Evolutionary conservation across 2,797 vertebrate genomes (phyloP), one percentile per base, ranked within the genome.

Genomic region (Cynodonichthys magdalenae): DNA sequence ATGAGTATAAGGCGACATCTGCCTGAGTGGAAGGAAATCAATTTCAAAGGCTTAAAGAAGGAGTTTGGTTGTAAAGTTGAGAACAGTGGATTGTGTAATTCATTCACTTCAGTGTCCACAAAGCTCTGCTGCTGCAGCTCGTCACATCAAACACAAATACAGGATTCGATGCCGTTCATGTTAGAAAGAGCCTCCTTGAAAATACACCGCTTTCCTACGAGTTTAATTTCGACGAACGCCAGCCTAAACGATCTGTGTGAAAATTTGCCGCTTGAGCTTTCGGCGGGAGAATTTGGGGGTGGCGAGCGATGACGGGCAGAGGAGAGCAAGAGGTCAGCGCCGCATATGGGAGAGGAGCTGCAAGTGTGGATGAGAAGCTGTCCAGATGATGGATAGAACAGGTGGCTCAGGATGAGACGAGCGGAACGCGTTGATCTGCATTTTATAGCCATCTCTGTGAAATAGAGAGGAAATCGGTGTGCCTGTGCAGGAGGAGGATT

Each of bases 311-410:
- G 45, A 53, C 50, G 52, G 67, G 64, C 49, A 17, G 36, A 44
- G 1, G 14, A 65, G 49, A 69, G 44, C 70, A 45, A 62, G 47
- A 80, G 83, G 83, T 89, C 70, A 66, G 28, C 0, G 52, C 58
- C 14, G 71, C 59, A 53, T 19, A 53, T 31, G 41, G 58, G 61
- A 31, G 51, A 66, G 55, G 64, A 72, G 70, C 69, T 75, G 76
- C 75, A 74, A 55, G 58, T 66, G 79, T 61, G 61, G 63, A 77
- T 77, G 71, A 84, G 47, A 74, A 75, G 85, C 82, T 86, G 86
- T 87, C 88, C 68, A 31, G 66, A 82, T 88, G 87, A 90, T 86
- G 80, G 82, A 90, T 90, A 71, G 87, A 87, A 72, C 79, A 79
- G 77, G 79, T 71, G 73, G 54, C 47, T 53, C 15, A 15, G 69